Evolutionary conservation across 64 coral and sea anemone species (phyloP), one percentile per base, ranked within the genome.

Genomic region (Montipora sp.): DNA sequence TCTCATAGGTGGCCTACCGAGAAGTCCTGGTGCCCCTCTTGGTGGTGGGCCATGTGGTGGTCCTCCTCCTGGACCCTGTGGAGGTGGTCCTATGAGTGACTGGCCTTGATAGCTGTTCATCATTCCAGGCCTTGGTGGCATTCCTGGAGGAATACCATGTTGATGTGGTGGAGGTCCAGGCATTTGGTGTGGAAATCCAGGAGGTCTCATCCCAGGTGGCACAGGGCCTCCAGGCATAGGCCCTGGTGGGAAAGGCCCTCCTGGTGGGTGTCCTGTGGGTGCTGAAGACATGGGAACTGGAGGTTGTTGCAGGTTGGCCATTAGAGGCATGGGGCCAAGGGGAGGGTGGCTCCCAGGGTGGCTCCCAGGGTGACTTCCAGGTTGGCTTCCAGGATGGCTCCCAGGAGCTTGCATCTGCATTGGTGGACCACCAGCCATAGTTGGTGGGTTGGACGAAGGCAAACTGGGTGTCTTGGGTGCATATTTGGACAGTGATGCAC

Each of bases 401-500:
- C 74, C 78, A 24, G 98, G 88, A 63, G 94, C 89, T 73, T 90
- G 92, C 44, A 89, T 57, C 44, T 83, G 72, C 43, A 97, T 7
- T 10, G 83, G 92, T 63, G 92, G 81, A 23, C 71, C 83, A 20
- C 69, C 68, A 27, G 45, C 83, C 63, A 90, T 94, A 8, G 92
- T 91, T 27, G 90, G 88, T 45, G 94, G 60, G 59, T 88, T 94
- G 27, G 92, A 63, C 48, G 98, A 94, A 7, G 94, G 94, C 77
- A 95, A 60, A 92, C 89, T 95, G 55, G 87, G 98, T 76, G 98
- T 99, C 77, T 94, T 89, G 15, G 84, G 70, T 63, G 89, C 92
- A 93, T 99, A 99, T 53, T 94, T 96, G 57, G 94, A 84, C 49
- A 96, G 57, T 18, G 92, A 68, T 68, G 98, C 98, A 47, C 94